Conservation (phyloP, 1,140 invertebrate species). For the Metaphire vulgaris region DNA sequence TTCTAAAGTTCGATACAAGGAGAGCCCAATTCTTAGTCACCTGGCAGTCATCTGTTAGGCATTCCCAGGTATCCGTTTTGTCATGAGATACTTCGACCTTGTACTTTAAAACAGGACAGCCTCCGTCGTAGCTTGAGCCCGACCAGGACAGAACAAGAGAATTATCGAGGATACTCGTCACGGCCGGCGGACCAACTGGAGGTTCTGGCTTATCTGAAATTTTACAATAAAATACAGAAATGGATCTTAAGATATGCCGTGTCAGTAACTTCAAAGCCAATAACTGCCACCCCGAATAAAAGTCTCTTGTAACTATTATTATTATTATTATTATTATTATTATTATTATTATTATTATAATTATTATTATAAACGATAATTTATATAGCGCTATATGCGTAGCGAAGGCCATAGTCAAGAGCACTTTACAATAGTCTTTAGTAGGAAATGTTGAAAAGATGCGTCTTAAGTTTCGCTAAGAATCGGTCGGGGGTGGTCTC, state of each 20-base stretch:
- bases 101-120: conserved; percentile 68
- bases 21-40: conserved; percentile 27
- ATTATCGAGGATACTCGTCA: conserved; percentile 64
- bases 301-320: no score
- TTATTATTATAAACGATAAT: no score
- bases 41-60: conserved; percentile 32
- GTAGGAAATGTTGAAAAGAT: no score
- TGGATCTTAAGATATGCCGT: background rate
- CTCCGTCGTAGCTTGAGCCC: conserved; percentile 71
- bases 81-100: conserved; percentile 62
- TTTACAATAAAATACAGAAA: conserved; percentile 10
- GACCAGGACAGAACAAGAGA: conserved; percentile 67
- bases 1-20: conserved; percentile 48
- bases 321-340: no score
- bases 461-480: no score
- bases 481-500: no score
- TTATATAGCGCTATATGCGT: no score
- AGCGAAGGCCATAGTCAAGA: no score
- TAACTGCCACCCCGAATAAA: no score
- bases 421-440: no score
- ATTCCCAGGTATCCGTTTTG: conserved; percentile 26
- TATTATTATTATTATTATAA: no score
- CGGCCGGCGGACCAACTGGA: conserved; percentile 65
- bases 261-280: no score
- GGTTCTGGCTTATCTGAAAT: conserved; percentile 65